These are phyloP conservation scores for Coracopsis vasa DNA, from an alignment of 2,113 vertebrate species.

Conservation along the genomic window DNA sequence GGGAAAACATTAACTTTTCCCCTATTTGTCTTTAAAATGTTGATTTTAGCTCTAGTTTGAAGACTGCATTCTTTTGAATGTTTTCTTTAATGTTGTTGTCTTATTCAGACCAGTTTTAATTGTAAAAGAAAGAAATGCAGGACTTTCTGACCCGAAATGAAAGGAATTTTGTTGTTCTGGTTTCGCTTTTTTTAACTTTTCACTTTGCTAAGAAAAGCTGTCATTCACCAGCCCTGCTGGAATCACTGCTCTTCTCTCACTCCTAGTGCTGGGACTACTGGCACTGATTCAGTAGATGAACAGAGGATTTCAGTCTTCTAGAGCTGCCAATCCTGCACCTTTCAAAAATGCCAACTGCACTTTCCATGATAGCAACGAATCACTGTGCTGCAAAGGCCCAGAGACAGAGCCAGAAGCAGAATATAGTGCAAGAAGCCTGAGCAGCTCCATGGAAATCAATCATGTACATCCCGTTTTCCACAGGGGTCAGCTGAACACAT, in stretches of 20 bases:
- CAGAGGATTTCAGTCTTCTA: constrained; percentile 20
- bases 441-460: not conserved
- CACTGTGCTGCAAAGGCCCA: not conserved
- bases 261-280: not conserved
- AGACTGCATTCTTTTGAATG: not conserved
- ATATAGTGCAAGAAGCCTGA: not conserved
- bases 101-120: not conserved
- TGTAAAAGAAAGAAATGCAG: not conserved
- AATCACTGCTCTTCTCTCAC: not conserved
- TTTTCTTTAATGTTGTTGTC: not conserved
- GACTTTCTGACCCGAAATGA: not conserved
- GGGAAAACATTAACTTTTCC: rapidly evolving
- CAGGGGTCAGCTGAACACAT: not conserved
- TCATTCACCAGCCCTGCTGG: constrained; percentile 15
- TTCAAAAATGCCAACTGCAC: constrained; percentile 19
- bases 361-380: not conserved
- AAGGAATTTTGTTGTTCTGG: not conserved
- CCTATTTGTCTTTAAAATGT: not conserved
- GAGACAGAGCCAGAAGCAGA: not conserved
- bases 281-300: constrained; percentile 11
- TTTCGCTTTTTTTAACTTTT: not conserved
- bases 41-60: not conserved
- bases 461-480: not conserved
- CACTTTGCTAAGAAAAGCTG: not conserved
- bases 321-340: constrained; percentile 27